Base-by-base conservation (phyloP, 2,888 invertebrate species). In the Tinea semifulvella region DNA sequence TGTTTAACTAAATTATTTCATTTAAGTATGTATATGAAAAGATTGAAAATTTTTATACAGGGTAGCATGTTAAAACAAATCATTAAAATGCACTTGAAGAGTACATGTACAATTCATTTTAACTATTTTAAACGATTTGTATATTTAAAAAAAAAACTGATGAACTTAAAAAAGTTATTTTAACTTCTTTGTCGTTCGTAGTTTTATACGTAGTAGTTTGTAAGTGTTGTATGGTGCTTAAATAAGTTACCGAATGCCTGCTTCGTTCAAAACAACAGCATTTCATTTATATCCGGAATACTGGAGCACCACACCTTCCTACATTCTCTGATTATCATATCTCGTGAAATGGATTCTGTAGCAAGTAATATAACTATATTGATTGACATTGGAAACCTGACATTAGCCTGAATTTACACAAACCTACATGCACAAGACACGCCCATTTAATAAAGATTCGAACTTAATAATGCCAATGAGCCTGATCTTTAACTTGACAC, bases 311-410 rank as follows among this genome's bases (percentile, higher is more conserved):
- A 31, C 31, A n/a, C n/a, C n/a, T n/a, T n/a, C 6, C 31, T n/a
- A 31, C 31, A 31, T 31, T 31, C 31, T 31, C 31, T 11, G 6
- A 31, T 31, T n/a, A n/a, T n/a, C 6, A 5, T 31, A 31, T 31
- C 31, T 7, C 31, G 5, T 22, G 8, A 8, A 22, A 22, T 8
- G 5, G 8, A 22, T 5, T 22, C 5, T 8, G 25, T 7, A 22
- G 25, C 25, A 22, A 22, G 5, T 7, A 7, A 22, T 7, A 22
- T 22, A 7, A 22, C 25, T 22, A 22, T 22, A 22, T 22, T 22
- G 25, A 35, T 11, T 35, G 14, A 35, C 35, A 35, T 35, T 35
- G 13, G 25, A 35, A 35, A 36, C 17, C 36, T 36, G 18, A 36
- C 36, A 36, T 36, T 17, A 36, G 18, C 36, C 18, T 36, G 8